phyloP scores from a whole-genome alignment of 2,888 invertebrate genomes.

The Rhamphomyia laevipes region DNA sequence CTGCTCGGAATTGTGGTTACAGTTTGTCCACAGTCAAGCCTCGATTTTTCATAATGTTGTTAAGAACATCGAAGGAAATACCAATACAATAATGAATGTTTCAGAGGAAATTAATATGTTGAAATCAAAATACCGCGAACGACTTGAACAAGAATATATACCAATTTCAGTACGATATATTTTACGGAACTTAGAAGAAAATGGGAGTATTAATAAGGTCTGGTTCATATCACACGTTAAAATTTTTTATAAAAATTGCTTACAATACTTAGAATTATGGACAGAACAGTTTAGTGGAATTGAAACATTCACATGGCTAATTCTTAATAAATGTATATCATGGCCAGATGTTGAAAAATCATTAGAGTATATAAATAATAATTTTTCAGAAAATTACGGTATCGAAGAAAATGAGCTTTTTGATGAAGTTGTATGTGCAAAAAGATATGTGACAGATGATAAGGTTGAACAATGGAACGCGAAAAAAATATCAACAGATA shows the following conservation, averaged over 20 bases:
- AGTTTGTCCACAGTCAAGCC: conserved; percentile 5
- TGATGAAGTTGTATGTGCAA: conserved; percentile 4
- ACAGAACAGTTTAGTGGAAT: no score
- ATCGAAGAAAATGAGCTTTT: conserved; percentile 2
- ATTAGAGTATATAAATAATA: no score
- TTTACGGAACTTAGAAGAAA: no score
- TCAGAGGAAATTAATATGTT: not conserved
- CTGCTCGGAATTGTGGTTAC: not conserved
- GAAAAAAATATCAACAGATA: not conserved
- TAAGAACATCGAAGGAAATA: conserved; percentile 2
- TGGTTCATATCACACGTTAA: not conserved
- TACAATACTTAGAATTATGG: no score
- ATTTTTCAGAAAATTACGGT: not conserved
- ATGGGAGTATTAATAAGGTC: not conserved
- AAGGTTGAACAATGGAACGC: conserved; percentile 2
- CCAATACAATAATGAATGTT: not conserved
- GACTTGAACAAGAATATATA: not conserved
- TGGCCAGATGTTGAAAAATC: no score
- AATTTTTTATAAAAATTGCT: not conserved
- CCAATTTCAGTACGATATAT: not conserved
- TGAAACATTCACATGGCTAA: no score
- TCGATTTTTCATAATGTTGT: conserved; percentile 1
- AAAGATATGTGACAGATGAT: not conserved
- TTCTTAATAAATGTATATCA: no score
- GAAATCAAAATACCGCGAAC: not conserved